Base-by-base conservation (phyloP, 1,140 invertebrate genomes). In the Drosophila parabipectinata region DNA sequence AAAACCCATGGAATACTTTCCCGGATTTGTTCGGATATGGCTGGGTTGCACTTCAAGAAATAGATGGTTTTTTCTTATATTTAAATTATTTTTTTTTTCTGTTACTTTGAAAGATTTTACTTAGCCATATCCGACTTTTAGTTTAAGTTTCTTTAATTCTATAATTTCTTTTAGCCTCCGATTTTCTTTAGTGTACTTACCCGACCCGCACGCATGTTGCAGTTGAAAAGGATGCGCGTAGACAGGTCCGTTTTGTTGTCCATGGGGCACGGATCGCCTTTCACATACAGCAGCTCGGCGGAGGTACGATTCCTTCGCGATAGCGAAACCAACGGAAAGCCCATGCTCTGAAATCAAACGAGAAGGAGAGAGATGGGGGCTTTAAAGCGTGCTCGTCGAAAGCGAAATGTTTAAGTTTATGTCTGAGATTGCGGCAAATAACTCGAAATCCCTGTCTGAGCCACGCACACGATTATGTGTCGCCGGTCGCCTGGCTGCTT, bases 171-270 rank as follows among this genome's bases (percentile, higher is more conserved):
- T 1, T 15, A 44, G 6, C 5, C 15, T 44, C 6, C 15, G 7
- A 15, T 14, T 52, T 64, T 26, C 8, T 12, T 12, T 21, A 5
- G 63, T 67, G 44, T 72, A 83, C 91, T 91, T 91, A 94, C 93
- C 57, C 90, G 77, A 39, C 80, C 92, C 14, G 76, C 79, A 21
- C 79, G 77, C 75, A 90, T 85, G 78, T 92, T 71, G 72, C 93
- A 94, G 15, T 77, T 72, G 58, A 94, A 93, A 53, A 88, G 85
- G 44, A 94, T 84, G 48, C 77, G 89, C 7, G 93, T 91, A 18
- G 92, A 91, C 30, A 93, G 81, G 15, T 79, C 83, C 54, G 58
- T 68, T n/a, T 30, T 63, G 24, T 81, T 71, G 68, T 93, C 89
- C 54, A 89, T 91, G 21, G 92, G 90, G 59, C 93, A 94, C 10